Evolutionary conservation across 2,113 vertebrate genomes (phyloP).

Genomic region (Carassius auratus): DNA sequence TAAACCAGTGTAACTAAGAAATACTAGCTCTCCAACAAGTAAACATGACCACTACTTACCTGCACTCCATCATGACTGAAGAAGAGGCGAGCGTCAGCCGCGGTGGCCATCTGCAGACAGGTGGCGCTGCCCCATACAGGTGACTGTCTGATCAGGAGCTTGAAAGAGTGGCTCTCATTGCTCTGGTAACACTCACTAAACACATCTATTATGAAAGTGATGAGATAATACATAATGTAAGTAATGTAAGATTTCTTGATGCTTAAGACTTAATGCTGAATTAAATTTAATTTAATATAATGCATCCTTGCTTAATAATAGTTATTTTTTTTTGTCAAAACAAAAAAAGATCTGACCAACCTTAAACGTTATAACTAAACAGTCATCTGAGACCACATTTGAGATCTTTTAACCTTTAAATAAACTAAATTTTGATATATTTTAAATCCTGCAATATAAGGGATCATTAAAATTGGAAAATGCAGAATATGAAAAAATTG

Average conservation of each 20-base stretch:
- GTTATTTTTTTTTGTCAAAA: too few species aligned
- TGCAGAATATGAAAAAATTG: too few species aligned
- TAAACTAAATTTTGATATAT: neutral
- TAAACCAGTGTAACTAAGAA: neutral
- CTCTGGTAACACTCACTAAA: constrained; percentile 81
- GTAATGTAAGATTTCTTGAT: neutral
- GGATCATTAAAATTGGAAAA: neutral
- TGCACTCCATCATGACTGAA: constrained; percentile 87
- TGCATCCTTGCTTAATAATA: too few species aligned
- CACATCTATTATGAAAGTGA: constrained; percentile 68
- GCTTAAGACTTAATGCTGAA: too few species aligned
- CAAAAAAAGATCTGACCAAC: too few species aligned
- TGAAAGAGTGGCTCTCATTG: constrained; percentile 75
- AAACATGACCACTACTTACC: constrained; percentile 61
- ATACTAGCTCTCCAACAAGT: neutral
- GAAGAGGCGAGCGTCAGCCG: constrained; percentile 81
- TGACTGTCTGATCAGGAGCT: constrained; percentile 79
- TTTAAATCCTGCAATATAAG: neutral
- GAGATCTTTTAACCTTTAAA: too few species aligned
- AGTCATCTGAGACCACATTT: neutral
- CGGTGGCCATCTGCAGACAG: constrained; percentile 83
- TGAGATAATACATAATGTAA: neutral
- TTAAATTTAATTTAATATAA: too few species aligned
- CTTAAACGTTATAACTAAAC: too few species aligned
- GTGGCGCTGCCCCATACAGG: constrained; percentile 79